Percentiles rank a stretch among this genome's conserved stretches.
Evolutionary conservation across 1,140 invertebrate species (phyloP).

Genomic region (Drosophila virilis): DNA sequence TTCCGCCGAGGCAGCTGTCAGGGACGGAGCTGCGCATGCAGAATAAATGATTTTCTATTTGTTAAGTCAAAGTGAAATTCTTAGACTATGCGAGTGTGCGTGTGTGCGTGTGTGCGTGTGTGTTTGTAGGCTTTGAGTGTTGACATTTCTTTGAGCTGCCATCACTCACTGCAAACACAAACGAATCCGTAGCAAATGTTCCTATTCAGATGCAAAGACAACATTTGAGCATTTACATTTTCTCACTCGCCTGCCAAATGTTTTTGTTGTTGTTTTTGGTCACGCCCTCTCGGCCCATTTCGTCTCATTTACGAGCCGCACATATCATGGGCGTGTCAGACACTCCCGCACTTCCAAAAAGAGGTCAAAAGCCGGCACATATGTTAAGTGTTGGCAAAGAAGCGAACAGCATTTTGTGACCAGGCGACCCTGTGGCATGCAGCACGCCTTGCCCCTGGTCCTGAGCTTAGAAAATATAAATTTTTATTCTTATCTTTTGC

Average conservation of each 20-base stretch:
- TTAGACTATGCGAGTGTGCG: constrained; percentile 37
- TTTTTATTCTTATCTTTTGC: constrained; percentile 77
- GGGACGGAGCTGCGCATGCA: constrained; percentile 57
- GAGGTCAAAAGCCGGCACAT: constrained; percentile 80
- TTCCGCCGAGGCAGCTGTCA: constrained; percentile 20
- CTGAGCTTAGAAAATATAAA: constrained; percentile 57
- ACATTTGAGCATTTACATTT: constrained; percentile 73
- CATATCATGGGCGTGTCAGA: constrained; percentile 38
- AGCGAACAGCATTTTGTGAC: constrained; percentile 30
- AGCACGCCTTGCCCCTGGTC: not conserved
- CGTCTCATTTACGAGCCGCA: constrained; percentile 67
- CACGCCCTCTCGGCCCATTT: not conserved
- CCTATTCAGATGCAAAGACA: constrained; percentile 51
- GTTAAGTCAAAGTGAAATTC: constrained; percentile 80
- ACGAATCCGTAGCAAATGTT: constrained; percentile 34
- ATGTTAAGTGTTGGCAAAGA: constrained; percentile 70
- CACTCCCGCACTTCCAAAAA: constrained; percentile 40
- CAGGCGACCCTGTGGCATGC: constrained; percentile 7
- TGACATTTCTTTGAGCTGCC: constrained; percentile 80
- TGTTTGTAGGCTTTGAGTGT: constrained; percentile 60
- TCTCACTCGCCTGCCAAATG: constrained; percentile 62
- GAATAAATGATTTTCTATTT: constrained; percentile 82
- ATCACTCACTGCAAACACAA: constrained; percentile 63
- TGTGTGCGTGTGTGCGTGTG: constrained; percentile 24
- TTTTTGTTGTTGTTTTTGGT: constrained; percentile 43